Conservation (phyloP, 2,797 vertebrate species). For the Danio tinwini region DNA sequence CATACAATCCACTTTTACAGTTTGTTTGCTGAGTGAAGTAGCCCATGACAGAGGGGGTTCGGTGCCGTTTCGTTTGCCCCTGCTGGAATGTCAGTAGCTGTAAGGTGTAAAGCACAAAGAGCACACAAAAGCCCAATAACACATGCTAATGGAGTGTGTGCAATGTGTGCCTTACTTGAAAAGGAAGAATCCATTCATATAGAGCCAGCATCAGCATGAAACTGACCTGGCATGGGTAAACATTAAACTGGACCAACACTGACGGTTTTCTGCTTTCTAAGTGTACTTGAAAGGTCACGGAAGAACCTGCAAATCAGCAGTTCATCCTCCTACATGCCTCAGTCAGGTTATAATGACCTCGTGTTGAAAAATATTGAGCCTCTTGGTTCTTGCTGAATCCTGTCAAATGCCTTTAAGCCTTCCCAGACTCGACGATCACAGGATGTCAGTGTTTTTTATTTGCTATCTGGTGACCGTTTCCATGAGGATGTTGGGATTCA, state of each 20-base stretch:
- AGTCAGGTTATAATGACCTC: background rate
- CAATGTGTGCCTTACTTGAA: slow-evolving; percentile 39
- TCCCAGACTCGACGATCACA: slow-evolving; percentile 53
- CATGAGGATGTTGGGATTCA: slow-evolving; percentile 62
- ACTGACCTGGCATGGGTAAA: slow-evolving; percentile 60
- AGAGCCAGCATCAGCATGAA: slow-evolving; percentile 49
- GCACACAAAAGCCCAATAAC: slow-evolving; percentile 38
- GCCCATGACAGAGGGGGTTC: slow-evolving; percentile 37
- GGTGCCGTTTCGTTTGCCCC: slow-evolving; percentile 21
- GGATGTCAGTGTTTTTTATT: slow-evolving; percentile 64
- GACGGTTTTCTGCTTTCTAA: slow-evolving; percentile 40
- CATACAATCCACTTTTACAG: slow-evolving; percentile 46
- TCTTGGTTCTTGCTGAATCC: slow-evolving; percentile 11
- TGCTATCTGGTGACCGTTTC: slow-evolving; percentile 57
- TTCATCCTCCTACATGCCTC: background rate
- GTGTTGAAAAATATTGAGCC: background rate
- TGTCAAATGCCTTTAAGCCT: slow-evolving; percentile 40
- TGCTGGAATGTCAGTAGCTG: slow-evolving; percentile 46
- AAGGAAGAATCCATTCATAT: slow-evolving; percentile 49
- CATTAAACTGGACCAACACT: slow-evolving; percentile 53
- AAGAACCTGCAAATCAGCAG: slow-evolving; percentile 42
- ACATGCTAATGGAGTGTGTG: slow-evolving; percentile 50
- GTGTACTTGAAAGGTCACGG: slow-evolving; percentile 25
- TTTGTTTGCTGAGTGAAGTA: slow-evolving; percentile 57
- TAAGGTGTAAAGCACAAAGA: slow-evolving; percentile 45